Evolutionary conservation across 2,888 invertebrate species (phyloP), one percentile per base, ranked within the genome.

Genomic region (Druceiella hillmani): DNA sequence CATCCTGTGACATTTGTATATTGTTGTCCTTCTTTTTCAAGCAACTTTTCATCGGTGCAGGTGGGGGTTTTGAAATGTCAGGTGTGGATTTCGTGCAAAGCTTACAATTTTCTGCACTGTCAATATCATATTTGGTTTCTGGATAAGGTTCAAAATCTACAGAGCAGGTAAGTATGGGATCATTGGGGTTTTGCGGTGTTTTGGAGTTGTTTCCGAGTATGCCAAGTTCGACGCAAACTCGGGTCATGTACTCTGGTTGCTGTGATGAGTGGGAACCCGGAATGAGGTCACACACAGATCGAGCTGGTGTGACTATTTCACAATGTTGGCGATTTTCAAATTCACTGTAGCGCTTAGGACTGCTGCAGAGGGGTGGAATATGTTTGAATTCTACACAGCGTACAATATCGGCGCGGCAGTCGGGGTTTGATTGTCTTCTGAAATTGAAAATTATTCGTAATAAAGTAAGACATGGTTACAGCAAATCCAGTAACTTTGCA

Each of bases 171-270:
- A 63, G 56, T 16, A 59, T 56, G 2, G 64, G 59, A 2, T 56
- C 49, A 25, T 55, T 52, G 4, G 54, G 47, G 38, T 57, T 48
- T 32, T 22, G 2, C 7, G 53, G 52, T 2, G 57, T 56, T 4
- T 38, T 38, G 1, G 55, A 52, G 36, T 58, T 48, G 31, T 57
- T 53, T 49, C 57, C 56, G 3, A 60, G 50, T 2, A 62, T 60
- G 2, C 75, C 76, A 3, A 78, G 57, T 49, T 78, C 77, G 10
- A 78, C 69, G 50, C 76, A 77, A 3, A 75, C 75, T 16, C 73
- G 61, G 1, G 75, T 72, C 52, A 56, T 55, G 52, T 62, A 62
- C 33, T 62, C 59, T 3, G 56, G 56, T n/a, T n/a, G n/a, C 33
- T 57, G 58, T 7, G 42, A 41, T 6, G 39, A 36, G 39, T 40